phyloP scores from a whole-genome alignment of 2,888 invertebrate genomes.

The Arrhopalites spinosus region DNA sequence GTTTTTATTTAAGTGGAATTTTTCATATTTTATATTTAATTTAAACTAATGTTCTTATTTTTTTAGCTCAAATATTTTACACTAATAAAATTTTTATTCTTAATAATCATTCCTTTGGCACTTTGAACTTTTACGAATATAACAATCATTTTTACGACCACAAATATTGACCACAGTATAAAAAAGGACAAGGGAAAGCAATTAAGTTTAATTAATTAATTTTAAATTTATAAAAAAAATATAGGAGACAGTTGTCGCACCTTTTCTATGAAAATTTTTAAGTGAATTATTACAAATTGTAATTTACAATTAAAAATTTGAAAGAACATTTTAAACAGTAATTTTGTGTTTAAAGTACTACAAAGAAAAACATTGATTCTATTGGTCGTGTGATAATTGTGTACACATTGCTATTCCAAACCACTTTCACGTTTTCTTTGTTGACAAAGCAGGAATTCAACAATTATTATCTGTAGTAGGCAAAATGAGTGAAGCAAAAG shows the following conservation, averaged over 20 bases:
- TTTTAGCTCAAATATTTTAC: background rate
- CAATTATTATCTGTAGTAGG: no score
- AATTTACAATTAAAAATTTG: background rate
- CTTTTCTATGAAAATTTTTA: background rate
- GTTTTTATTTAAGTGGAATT: background rate
- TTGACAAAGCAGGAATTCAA: no score
- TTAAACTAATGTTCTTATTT: background rate
- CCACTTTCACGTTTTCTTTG: no score
- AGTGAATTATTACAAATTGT: background rate
- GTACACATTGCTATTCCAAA: no score
- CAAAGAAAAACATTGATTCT: no score
- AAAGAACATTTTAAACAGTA: background rate
- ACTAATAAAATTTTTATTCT: background rate
- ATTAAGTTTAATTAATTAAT: background rate
- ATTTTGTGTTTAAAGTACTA: background rate
- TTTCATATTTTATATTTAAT: background rate
- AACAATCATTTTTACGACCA: background rate
- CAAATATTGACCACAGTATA: background rate
- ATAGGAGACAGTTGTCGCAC: no score
- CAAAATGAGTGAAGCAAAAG: no score
- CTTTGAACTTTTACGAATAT: background rate
- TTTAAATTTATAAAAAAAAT: no score
- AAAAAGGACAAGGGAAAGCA: background rate
- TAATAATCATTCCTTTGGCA: constrained; percentile 3
- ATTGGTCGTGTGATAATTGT: no score